These are phyloP conservation scores for Mythimna vitellina DNA, from an alignment of 2,888 invertebrate genomes.

Conservation along the genomic window DNA sequence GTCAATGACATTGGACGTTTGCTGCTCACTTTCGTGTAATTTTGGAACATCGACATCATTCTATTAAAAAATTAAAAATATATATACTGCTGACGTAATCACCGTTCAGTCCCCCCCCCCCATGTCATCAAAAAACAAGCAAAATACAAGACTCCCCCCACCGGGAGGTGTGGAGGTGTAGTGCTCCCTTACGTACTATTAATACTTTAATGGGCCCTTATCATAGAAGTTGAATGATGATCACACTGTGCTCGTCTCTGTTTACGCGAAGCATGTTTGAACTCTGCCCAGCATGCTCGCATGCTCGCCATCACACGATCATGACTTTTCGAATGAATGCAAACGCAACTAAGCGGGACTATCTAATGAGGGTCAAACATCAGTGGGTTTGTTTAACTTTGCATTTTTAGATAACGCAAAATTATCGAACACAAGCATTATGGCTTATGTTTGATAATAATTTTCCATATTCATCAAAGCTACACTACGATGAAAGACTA, in stretches of 20 bases:
- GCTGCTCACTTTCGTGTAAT: too few relatives aligned
- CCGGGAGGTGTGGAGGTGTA: too few relatives aligned
- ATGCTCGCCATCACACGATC: conserved; percentile 8
- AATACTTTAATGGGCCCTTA: conserved; percentile 2
- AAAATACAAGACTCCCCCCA: too few relatives aligned
- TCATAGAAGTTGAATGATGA: conserved; percentile 22
- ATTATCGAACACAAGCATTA: too few relatives aligned
- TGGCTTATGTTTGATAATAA: too few relatives aligned
- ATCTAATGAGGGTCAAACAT: conserved; percentile 41
- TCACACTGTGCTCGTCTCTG: background rate
- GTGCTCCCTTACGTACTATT: too few relatives aligned
- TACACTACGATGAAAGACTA: background rate
- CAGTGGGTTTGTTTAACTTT: conserved; percentile 16
- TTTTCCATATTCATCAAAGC: background rate
- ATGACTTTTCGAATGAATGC: conserved; percentile 5
- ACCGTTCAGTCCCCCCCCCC: too few relatives aligned
- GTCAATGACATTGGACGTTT: too few relatives aligned
- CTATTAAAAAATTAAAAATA: too few relatives aligned
- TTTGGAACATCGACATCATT: too few relatives aligned
- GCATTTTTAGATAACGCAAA: conserved; percentile 17
- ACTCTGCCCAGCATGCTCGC: conserved; percentile 25
- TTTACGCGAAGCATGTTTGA: conserved; percentile 22
- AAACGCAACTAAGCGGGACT: conserved; percentile 13
- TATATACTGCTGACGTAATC: too few relatives aligned
- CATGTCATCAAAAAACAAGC: too few relatives aligned